Evolutionary conservation across 1,140 invertebrate genomes (phyloP).

Genomic region (Dolichoris vasculosae): DNA sequence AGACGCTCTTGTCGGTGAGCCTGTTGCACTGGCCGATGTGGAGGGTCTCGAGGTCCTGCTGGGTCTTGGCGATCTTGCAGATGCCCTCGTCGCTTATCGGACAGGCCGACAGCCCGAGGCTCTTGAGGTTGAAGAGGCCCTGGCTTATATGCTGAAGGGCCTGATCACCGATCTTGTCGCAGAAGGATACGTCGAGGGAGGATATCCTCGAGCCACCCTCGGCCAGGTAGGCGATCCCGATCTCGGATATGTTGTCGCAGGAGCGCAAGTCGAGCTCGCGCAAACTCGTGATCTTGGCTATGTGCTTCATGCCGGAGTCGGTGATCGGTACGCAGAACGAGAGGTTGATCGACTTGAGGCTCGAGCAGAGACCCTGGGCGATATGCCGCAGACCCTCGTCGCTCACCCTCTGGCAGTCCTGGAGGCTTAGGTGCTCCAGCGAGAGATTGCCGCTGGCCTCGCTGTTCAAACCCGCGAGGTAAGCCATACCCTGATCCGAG

Average conservation of each 20-base stretch:
- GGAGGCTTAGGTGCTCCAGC: slow-evolving; percentile 89
- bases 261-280: slow-evolving; percentile 92
- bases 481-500: slow-evolving; percentile 90
- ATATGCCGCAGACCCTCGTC: slow-evolving; percentile 92
- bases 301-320: slow-evolving; percentile 90
- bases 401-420: slow-evolving; percentile 94
- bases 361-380: slow-evolving; percentile 85
- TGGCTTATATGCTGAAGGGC: slow-evolving; percentile 91
- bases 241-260: slow-evolving; percentile 95
- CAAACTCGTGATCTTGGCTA: slow-evolving; percentile 88
- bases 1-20: slow-evolving; percentile 91
- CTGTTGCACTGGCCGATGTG: slow-evolving; percentile 95
- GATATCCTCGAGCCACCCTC: slow-evolving; percentile 88
- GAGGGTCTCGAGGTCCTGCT: slow-evolving; percentile 90
- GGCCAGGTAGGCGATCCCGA: slow-evolving; percentile 91
- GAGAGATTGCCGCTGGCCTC: slow-evolving; percentile 81
- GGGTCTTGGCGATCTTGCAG: slow-evolving; percentile 84
- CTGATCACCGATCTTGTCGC: slow-evolving; percentile 94
- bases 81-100: slow-evolving; percentile 95
- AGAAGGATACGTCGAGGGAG: slow-evolving; percentile 93
- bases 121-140: slow-evolving; percentile 87
- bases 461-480: slow-evolving; percentile 84
- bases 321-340: slow-evolving; percentile 96
- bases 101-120: slow-evolving; percentile 91
- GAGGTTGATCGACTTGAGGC: slow-evolving; percentile 89